These are phyloP conservation scores for Poecilia gillii DNA, from an alignment of 2,797 vertebrate genomes.

Conservation along the genomic window DNA sequence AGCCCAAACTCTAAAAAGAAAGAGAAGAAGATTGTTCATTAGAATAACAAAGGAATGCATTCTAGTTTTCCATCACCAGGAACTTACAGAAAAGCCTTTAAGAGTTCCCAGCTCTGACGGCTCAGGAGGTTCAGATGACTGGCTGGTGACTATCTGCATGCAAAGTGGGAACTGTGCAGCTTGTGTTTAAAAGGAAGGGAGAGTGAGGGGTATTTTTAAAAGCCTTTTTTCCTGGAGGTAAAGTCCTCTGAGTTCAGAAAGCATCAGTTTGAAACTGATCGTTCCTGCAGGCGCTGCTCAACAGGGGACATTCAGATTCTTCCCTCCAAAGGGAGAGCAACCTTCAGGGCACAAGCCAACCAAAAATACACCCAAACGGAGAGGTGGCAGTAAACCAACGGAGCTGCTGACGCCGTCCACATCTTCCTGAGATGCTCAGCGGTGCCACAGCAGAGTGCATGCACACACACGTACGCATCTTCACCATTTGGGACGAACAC, in stretches of 20 bases:
- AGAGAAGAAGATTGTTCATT: constrained; percentile 38
- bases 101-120: neutral
- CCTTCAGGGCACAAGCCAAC: constrained; percentile 8
- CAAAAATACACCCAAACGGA: constrained; percentile 20
- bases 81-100: neutral
- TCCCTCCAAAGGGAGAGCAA: constrained; percentile 20
- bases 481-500: constrained; percentile 6
- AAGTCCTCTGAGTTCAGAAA: constrained; percentile 33
- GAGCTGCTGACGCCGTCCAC: constrained; percentile 16
- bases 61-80: neutral
- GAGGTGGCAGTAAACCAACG: constrained; percentile 15
- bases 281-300: constrained; percentile 28
- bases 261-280: constrained; percentile 11
- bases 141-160: neutral
- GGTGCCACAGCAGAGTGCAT: neutral
- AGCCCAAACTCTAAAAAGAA: constrained; percentile 89
- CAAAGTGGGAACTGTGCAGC: neutral
- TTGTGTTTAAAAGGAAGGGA: neutral
- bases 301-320: constrained; percentile 29
- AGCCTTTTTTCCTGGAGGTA: constrained; percentile 22
- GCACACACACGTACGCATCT: constrained; percentile 21
- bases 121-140: neutral
- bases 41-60: constrained; percentile 12
- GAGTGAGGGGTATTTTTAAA: constrained; percentile 15
- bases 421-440: constrained; percentile 17